Percentiles rank a stretch among this genome's conserved stretches.
Evolutionary conservation across 2,797 vertebrate genomes (phyloP).

Genomic region (Acrossocheilus wenchowensis): DNA sequence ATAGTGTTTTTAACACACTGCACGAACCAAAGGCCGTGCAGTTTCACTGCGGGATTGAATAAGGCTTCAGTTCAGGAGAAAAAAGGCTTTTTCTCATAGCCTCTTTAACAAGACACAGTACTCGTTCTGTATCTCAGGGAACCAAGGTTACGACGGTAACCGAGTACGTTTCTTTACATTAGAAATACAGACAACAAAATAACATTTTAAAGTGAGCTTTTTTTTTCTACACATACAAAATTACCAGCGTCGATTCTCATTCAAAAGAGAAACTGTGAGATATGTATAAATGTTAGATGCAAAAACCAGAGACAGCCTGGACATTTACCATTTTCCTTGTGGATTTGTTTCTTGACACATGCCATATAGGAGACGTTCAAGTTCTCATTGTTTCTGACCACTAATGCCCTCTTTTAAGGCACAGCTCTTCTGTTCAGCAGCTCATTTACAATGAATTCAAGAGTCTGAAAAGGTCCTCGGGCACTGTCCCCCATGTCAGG

Average conservation of each 20-base stretch:
- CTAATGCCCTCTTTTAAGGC: background rate
- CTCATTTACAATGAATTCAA: background rate
- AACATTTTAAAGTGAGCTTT: background rate
- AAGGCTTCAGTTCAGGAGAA: no score
- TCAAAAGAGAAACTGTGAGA: background rate
- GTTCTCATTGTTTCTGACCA: conserved; percentile 7
- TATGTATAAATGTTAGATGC: conserved; percentile 12
- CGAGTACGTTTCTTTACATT: background rate
- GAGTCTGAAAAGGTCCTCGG: conserved; percentile 7
- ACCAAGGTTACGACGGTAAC: no score
- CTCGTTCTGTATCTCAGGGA: no score
- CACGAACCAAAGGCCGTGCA: no score
- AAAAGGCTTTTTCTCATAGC: no score
- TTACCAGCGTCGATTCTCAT: background rate
- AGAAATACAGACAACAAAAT: background rate
- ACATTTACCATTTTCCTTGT: conserved; percentile 5
- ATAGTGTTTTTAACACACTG: no score
- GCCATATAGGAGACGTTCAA: background rate
- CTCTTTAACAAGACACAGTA: no score
- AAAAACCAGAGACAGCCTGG: conserved; percentile 6
- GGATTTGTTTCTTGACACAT: conserved; percentile 13
- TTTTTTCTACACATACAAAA: conserved; percentile 18
- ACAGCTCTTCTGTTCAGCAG: conserved; percentile 2
- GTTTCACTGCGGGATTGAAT: no score
- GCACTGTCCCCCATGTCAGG: background rate